Conservation (phyloP, 2,888 invertebrate genomes). For the Exephanes ischioxanthus region DNA sequence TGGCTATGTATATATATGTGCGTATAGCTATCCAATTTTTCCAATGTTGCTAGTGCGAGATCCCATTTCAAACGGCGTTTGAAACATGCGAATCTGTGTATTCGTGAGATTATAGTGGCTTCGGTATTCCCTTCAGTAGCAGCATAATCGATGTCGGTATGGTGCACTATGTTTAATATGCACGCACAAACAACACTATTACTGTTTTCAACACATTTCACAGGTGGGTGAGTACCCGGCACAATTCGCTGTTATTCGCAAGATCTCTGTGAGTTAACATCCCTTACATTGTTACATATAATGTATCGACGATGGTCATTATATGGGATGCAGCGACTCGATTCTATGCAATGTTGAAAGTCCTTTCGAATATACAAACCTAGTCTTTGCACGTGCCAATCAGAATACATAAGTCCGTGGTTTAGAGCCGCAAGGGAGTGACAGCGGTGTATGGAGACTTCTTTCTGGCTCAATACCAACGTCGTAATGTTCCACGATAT, state of each 20-base stretch:
- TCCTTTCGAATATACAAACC: not conserved
- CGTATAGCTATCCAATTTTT: not conserved
- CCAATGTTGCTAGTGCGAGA: not conserved
- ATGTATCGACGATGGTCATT: not conserved
- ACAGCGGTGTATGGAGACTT: not conserved
- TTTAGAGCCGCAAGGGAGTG: not conserved
- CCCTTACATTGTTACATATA: not conserved
- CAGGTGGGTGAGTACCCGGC: not conserved
- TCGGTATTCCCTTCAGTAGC: constrained; percentile 36
- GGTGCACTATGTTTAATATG: not conserved
- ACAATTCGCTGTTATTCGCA: not conserved
- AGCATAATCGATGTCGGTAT: not conserved
- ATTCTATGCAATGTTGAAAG: not conserved
- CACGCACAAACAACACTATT: not conserved
- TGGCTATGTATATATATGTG: not conserved
- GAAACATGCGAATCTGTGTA: constrained; percentile 6
- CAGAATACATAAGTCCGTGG: not conserved
- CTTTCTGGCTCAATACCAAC: not conserved
- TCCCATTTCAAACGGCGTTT: constrained; percentile 36
- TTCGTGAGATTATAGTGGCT: constrained; percentile 16
- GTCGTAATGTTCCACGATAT: constrained; percentile 2
- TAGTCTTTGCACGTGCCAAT: not conserved
- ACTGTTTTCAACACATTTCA: not conserved
- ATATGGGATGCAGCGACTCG: not conserved
- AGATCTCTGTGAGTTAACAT: not conserved